A percentile compares a stretch with the other conserved stretches of the same genome.
Conservation (phyloP, 1,140 invertebrate species). For the Drosophila subpulchrella region DNA sequence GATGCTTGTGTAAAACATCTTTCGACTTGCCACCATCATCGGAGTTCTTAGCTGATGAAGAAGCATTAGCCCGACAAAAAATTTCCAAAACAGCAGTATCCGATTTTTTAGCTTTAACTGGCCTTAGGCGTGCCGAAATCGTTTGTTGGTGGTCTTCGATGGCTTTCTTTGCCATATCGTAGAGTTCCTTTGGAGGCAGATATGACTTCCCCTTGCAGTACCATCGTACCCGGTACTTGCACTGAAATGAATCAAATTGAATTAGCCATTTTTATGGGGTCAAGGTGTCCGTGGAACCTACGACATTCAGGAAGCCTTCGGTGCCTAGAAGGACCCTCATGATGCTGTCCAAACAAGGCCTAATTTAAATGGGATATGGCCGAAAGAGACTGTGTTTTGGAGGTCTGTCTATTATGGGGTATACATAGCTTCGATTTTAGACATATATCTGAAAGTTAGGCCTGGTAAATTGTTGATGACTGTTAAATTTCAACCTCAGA, state of each 20-base stretch:
- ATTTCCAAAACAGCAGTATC: constrained; percentile 11
- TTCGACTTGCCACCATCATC: background rate
- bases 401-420: background rate
- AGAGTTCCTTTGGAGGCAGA: background rate
- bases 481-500: no score
- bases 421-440: constrained; percentile 1
- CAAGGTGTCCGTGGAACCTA: background rate
- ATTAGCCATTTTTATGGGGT: background rate
- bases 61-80: background rate
- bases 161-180: background rate
- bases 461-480: background rate
- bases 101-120: background rate
- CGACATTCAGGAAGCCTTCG: background rate
- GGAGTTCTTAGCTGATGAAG: background rate
- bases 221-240: constrained; percentile 1
- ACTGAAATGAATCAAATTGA: background rate
- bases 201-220: background rate
- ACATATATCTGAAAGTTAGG: constrained; percentile 7
- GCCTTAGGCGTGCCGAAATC: no score
- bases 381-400: constrained; percentile 6
- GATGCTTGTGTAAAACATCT: no score
- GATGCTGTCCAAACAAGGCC: background rate
- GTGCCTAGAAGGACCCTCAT: constrained; percentile 27
- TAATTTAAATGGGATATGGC: constrained; percentile 5
- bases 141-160: background rate